Evolutionary conservation across 2,113 vertebrate species (phyloP).

Genomic region (Gymnogyps californianus): DNA sequence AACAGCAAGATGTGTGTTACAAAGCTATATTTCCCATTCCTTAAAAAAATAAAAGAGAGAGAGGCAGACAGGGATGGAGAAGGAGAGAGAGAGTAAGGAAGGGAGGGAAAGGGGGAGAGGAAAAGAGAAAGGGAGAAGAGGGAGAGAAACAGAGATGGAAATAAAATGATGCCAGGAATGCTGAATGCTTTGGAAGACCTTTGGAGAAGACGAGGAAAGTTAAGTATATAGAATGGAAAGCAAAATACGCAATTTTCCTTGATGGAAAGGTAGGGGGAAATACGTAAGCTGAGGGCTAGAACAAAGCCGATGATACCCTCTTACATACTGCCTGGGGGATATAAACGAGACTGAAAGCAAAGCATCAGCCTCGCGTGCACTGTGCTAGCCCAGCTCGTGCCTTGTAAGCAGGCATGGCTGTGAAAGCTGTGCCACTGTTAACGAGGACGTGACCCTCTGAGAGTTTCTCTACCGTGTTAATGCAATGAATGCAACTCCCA

Average conservation of each 20-base stretch:
- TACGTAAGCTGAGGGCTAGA: neutral
- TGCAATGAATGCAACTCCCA: neutral
- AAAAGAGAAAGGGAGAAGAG: neutral
- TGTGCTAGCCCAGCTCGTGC: neutral
- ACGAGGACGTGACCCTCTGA: fast-evolving
- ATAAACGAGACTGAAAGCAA: neutral
- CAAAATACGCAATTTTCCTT: neutral
- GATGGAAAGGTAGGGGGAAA: neutral
- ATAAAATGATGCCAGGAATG: neutral
- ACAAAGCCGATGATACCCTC: neutral
- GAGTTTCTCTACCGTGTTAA: neutral
- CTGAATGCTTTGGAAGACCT: neutral
- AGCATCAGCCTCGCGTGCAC: neutral
- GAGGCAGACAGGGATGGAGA: neutral
- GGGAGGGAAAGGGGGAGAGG: neutral
- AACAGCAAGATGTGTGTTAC: neutral
- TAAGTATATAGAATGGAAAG: neutral
- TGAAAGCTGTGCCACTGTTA: neutral
- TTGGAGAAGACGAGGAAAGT: neutral
- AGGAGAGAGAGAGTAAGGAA: neutral
- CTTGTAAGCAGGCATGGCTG: neutral
- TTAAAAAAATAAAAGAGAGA: neutral
- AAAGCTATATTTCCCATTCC: neutral
- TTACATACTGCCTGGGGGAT: neutral
- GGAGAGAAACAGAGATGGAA: neutral